Conservation (phyloP, 2,888 invertebrate species). For the Cryptus armator region DNA sequence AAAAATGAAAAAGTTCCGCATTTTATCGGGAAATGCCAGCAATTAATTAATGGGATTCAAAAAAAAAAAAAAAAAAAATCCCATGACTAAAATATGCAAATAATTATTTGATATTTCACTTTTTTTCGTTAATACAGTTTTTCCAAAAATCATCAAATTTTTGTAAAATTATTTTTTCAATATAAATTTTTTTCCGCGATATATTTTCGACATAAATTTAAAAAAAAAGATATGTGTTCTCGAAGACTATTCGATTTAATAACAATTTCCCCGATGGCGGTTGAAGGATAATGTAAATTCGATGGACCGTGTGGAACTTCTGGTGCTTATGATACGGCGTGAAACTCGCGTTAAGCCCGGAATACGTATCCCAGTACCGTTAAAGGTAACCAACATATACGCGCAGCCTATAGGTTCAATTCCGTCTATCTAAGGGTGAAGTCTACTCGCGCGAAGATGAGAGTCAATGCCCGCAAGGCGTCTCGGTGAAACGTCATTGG, state of each 20-base stretch:
- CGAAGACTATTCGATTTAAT: neutral
- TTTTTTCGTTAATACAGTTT: no score
- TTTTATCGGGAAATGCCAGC: no score
- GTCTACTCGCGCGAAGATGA: constrained; percentile 4
- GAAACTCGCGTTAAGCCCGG: neutral
- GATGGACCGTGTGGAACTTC: constrained; percentile 1
- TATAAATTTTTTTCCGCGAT: neutral
- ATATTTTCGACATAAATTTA: neutral
- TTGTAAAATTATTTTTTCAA: neutral
- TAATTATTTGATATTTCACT: no score
- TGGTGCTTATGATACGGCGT: neutral
- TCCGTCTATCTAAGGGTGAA: neutral
- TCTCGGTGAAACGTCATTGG: constrained; percentile 78
- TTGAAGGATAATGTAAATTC: neutral
- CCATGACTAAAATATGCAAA: no score
- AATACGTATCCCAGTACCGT: neutral
- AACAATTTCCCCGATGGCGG: neutral
- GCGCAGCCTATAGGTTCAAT: neutral
- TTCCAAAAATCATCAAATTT: no score
- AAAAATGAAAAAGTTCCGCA: no score
- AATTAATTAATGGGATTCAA: no score
- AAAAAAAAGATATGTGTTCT: neutral
- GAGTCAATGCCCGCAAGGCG: constrained; percentile 71
- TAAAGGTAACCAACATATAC: neutral
- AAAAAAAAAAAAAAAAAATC: no score